These are phyloP conservation scores for Ylistrum balloti DNA, from an alignment of 1,140 invertebrate genomes.

Conservation along the genomic window DNA sequence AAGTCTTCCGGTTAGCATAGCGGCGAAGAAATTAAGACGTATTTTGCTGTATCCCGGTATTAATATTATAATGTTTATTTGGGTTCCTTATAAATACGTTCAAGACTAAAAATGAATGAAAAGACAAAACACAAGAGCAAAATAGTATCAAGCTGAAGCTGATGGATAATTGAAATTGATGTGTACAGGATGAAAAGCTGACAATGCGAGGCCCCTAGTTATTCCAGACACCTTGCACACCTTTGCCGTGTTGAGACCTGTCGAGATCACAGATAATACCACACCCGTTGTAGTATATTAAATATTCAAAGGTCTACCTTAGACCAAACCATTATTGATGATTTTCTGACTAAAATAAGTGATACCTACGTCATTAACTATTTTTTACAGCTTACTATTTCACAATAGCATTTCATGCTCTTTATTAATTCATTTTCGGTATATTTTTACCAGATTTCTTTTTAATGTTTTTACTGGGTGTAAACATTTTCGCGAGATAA, in stretches of 20 bases:
- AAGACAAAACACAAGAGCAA: too few species aligned
- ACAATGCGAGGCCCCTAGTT: neutral
- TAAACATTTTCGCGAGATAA: too few species aligned
- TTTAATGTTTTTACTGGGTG: too few species aligned
- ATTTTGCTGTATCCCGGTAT: too few species aligned
- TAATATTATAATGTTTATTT: too few species aligned
- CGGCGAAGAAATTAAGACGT: too few species aligned
- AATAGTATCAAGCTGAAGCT: too few species aligned
- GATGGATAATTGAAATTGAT: too few species aligned
- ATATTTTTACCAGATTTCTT: too few species aligned
- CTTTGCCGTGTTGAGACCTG: neutral
- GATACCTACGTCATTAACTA: neutral
- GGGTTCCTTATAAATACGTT: too few species aligned
- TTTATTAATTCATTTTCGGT: neutral
- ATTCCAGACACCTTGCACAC: neutral
- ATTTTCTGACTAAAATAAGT: neutral
- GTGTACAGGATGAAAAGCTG: neutral
- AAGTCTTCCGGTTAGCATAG: too few species aligned
- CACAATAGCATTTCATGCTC: neutral
- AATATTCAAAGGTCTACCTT: neutral
- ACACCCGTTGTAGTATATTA: neutral
- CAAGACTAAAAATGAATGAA: too few species aligned
- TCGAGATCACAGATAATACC: neutral
- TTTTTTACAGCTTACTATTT: neutral
- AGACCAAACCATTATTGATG: constrained; percentile 5